phyloP scores from a whole-genome alignment of 2,113 vertebrate species.

The Suncus etruscus region DNA sequence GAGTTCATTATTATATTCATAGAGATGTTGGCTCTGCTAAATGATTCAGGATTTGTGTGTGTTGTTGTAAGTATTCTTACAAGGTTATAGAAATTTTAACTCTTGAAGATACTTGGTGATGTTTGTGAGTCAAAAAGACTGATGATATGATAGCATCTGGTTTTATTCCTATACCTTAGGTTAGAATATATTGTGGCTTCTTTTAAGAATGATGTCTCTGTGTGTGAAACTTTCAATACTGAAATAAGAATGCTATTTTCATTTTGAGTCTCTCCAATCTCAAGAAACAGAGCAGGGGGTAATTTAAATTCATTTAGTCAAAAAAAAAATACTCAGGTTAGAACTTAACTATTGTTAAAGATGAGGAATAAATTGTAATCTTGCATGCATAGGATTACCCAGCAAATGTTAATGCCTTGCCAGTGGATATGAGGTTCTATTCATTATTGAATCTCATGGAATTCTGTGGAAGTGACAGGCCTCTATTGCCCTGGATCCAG shows the following conservation, averaged over 20 bases:
- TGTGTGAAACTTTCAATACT: neutral
- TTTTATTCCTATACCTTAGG: neutral
- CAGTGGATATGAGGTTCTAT: neutral
- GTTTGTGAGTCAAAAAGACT: constrained; percentile 38
- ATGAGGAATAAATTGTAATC: neutral
- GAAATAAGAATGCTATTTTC: constrained; percentile 32
- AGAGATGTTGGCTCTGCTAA: neutral
- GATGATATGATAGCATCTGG: neutral
- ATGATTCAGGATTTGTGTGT: neutral
- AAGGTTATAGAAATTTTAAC: neutral
- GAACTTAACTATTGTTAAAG: neutral
- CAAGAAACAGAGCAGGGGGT: neutral
- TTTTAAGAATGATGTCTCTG: neutral
- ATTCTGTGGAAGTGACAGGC: neutral
- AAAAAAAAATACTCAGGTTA: constrained; percentile 21
- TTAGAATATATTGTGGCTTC: constrained; percentile 12
- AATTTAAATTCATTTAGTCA: neutral
- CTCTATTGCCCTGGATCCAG: neutral
- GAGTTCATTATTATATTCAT: neutral
- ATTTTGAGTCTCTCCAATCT: neutral
- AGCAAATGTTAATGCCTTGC: neutral
- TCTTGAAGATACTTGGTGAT: constrained; percentile 9
- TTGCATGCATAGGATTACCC: neutral
- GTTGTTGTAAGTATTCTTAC: neutral
- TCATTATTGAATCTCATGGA: neutral